Evolutionary conservation across 2,888 invertebrate species (phyloP), one percentile per base, ranked within the genome.

Genomic region (Halocaridina rubra): DNA sequence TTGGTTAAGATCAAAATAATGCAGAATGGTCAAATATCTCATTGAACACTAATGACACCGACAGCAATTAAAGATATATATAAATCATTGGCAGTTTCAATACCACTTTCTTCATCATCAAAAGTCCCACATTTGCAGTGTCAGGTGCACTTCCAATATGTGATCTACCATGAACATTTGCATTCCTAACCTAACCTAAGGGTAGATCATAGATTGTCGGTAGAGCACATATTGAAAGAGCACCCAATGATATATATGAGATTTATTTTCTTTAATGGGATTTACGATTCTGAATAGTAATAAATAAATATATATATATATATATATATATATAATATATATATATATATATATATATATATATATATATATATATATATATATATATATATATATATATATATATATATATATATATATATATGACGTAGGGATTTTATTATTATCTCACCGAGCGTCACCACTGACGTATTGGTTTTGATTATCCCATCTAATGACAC

Each of bases 321-420:
- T 24, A 2, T 69, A 69, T 69, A 24, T 24, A 19, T 69, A 27
- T 69, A 69, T 29, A 29, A 69, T 69, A 69, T 69, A 69, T 69
- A 69, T 69, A 69, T 69, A 69, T 69, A 69, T 69, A 69, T 69
- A 69, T n/a, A n/a, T 29, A 29, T 29, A 29, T 8, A 29, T 8
- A 69, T 8, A 69, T 69, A 69, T 69, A 69, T 69, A 69, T 69
- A 69, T 69, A 69, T 69, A 69, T 69, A 69, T 69, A 69, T 69
- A 69, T 69, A 69, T 69, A 69, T 69, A n/a, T 69, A 69, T 69
- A 19, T 69, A n/a, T 69, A 71, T 29, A 53, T 53, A 53, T 53
- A 53, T 53, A 16, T 16, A 16, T n/a, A 0, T n/a, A n/a, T n/a
- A n/a, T n/a, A n/a, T n/a, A n/a, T n/a, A n/a, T n/a, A n/a, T n/a